Evolutionary conservation across 2,113 vertebrate genomes (phyloP), one percentile per base, ranked within the genome.

Genomic region (Oncorhynchus mykiss): DNA sequence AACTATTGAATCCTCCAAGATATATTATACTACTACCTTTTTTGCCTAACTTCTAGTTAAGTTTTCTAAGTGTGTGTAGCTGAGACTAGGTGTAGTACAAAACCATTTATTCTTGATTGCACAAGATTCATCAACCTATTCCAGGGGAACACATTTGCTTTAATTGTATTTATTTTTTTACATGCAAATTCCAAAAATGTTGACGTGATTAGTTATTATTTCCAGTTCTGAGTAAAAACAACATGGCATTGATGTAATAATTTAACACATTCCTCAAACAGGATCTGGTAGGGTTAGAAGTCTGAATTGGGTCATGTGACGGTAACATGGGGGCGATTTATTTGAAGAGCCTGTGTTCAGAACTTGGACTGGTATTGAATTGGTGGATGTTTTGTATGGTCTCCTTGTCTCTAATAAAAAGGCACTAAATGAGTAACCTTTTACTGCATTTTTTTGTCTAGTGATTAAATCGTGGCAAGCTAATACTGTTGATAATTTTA

Each of bases 381-480:
- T 5, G 89, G 91, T 93, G 91, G 91, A 91, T 93, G 93, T 94
- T 94, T 94, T 94, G 93, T 94, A 94, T 94, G 81, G 92, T 94
- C 92, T 94, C 92, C 93, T 92, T 92, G 92, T 94, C 91, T 93
- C 92, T 93, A 94, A 93, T 94, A 92, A 93, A 88, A 93, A 94
- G 88, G 92, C 92, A 93, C 91, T 92, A 92, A 93, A 93, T 84
- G 82, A 11, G 39, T 45, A 45, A 54, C 82, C 73, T 84, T 60
- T 59, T 78, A 80, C 9, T 77, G 39, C 57, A 75, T 75, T 74
- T 76, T 74, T 3, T 45, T 9, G 39, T 45, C 39, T 45, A 11
- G 59, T 62, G 59, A 22, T 62, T 54, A 2, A 16, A 3, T 4
- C 18, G 16, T 54, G 51, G 51, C 51, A 54, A 2, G 51, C 14